These are phyloP conservation scores for Bombus superbus DNA, from an alignment of 1,140 invertebrate species.

Conservation along the genomic window DNA sequence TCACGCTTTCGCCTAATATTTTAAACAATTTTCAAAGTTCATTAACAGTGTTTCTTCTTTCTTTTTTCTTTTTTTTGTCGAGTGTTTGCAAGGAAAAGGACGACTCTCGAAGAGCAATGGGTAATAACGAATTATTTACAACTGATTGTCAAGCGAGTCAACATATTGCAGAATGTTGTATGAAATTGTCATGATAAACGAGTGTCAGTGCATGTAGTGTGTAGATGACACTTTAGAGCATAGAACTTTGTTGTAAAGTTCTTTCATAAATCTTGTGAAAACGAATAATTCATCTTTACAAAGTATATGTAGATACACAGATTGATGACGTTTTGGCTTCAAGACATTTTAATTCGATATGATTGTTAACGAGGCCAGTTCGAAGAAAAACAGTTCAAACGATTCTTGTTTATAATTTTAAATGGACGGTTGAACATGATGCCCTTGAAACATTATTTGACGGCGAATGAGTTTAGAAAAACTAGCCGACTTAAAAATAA, in stretches of 20 bases:
- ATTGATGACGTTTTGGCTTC: neutral
- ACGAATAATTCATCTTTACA: neutral
- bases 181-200: neutral
- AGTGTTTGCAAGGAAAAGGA: neutral
- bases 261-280: too few relatives aligned
- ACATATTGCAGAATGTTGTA: neutral
- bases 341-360: neutral
- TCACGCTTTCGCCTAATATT: too few relatives aligned
- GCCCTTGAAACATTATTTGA: neutral
- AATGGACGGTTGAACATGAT: neutral
- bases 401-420: constrained; percentile 17
- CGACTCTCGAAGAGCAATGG: neutral
- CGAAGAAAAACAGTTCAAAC: neutral
- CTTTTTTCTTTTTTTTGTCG: too few relatives aligned
- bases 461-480: neutral
- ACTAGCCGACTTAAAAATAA: neutral
- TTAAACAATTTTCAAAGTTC: neutral
- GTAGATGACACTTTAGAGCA: neutral
- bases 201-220: too few relatives aligned
- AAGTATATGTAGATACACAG: neutral
- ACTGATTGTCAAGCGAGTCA: too few relatives aligned
- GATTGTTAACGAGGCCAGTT: too few relatives aligned
- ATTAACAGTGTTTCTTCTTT: neutral
- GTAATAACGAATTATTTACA: neutral
- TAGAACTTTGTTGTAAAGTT: neutral